These are phyloP conservation scores for Cloeon dipterum DNA, from an alignment of 2,888 invertebrate genomes.

Conservation along the genomic window DNA sequence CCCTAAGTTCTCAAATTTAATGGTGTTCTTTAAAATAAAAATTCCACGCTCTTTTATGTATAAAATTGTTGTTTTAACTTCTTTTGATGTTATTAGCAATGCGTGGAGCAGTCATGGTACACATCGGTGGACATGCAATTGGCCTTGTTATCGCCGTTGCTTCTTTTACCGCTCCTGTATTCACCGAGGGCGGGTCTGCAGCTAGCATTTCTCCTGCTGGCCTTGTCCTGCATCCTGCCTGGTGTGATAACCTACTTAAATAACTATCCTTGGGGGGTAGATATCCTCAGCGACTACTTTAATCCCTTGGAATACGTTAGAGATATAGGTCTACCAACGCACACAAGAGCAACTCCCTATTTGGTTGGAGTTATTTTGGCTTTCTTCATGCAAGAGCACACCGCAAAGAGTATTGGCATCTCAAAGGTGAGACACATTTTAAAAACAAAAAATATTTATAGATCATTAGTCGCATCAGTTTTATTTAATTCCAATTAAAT, in stretches of 20 bases:
- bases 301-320: not conserved
- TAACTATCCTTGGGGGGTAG: slow-evolving; percentile 14
- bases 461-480: too few relatives aligned
- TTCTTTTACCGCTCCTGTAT: slow-evolving; percentile 21
- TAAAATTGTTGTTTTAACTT: too few relatives aligned
- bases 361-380: slow-evolving; percentile 45
- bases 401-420: too few relatives aligned
- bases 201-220: slow-evolving; percentile 12
- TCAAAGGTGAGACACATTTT: too few relatives aligned
- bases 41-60: too few relatives aligned
- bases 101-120: not conserved
- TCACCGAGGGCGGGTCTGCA: not conserved
- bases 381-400: slow-evolving; percentile 18
- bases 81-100: not conserved
- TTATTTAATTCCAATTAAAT: slow-evolving; percentile 1
- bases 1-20: too few relatives aligned
- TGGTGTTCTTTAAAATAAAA: too few relatives aligned
- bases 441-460: too few relatives aligned
- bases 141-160: slow-evolving; percentile 27
- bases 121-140: slow-evolving; percentile 16
- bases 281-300: slow-evolving; percentile 16
- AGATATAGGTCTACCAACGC: slow-evolving; percentile 45
- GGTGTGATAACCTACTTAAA: slow-evolving; percentile 15
- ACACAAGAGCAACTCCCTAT: slow-evolving; percentile 48
- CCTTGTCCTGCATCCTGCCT: slow-evolving; percentile 14